Evolutionary conservation across 2,888 invertebrate species (phyloP).

Genomic region (Tiliacea citrago): DNA sequence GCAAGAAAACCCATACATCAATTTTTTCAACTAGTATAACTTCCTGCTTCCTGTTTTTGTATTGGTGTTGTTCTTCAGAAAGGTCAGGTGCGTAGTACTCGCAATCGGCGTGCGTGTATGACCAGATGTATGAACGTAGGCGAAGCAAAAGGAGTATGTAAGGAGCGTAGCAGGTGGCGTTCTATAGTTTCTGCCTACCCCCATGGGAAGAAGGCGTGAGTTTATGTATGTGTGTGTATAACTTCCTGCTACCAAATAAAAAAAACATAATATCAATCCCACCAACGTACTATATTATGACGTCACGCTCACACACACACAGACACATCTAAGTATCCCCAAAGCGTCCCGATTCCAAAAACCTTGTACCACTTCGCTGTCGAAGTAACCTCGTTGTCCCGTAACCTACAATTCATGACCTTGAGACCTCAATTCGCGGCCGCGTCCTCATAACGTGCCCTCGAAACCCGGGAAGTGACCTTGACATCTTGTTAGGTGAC

Average conservation of each 20-base stretch:
- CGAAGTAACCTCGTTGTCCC: slow-evolving; percentile 53
- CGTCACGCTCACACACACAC: slow-evolving; percentile 6
- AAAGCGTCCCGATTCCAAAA: slow-evolving; percentile 40
- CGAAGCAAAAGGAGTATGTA: no score
- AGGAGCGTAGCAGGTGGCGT: no score
- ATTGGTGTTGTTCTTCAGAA: no score
- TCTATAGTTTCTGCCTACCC: no score
- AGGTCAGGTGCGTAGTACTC: no score
- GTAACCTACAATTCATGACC: slow-evolving; percentile 59
- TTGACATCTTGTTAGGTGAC: slow-evolving; percentile 54
- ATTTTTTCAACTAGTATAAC: not conserved
- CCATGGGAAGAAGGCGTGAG: no score
- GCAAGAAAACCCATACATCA: slow-evolving; percentile 3
- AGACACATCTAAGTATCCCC: slow-evolving; percentile 17
- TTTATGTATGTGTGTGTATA: no score
- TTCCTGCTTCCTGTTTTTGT: no score
- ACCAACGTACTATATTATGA: not conserved
- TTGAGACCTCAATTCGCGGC: slow-evolving; percentile 59
- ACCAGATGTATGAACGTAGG: no score
- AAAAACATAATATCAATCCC: not conserved
- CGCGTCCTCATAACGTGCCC: slow-evolving; percentile 60
- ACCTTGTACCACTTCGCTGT: slow-evolving; percentile 59
- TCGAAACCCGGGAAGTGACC: slow-evolving; percentile 59
- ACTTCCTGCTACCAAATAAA: not conserved
- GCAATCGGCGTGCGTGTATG: no score